Percentiles rank a stretch among this genome's conserved stretches.
phyloP scores from a whole-genome alignment of 2,113 vertebrate genomes.

The Monopterus albus region DNA sequence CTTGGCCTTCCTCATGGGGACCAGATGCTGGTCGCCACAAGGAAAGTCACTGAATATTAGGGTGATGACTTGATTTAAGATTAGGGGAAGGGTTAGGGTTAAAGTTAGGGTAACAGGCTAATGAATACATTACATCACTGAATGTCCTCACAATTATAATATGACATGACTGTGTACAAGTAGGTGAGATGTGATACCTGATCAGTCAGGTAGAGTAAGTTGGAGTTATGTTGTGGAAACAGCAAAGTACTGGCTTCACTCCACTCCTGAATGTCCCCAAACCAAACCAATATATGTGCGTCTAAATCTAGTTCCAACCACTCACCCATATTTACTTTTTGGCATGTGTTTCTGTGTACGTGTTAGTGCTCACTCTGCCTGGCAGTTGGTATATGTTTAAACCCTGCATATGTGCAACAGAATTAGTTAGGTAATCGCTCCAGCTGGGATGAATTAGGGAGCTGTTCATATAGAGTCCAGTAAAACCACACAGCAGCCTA shows the following conservation, averaged over 20 bases:
- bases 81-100: no score
- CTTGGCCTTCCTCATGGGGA: no score
- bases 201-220: not conserved
- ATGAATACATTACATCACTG: no score
- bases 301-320: constrained; percentile 15
- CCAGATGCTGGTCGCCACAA: no score
- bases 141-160: no score
- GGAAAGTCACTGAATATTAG: no score
- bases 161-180: no score
- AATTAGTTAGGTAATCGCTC: constrained; percentile 64
- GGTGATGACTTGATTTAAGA: no score
- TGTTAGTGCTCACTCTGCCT: constrained; percentile 13
- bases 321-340: constrained; percentile 15
- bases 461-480: constrained; percentile 59
- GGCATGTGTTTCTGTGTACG: constrained; percentile 4
- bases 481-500: constrained; percentile 63
- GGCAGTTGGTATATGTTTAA: constrained; percentile 34
- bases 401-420: constrained; percentile 15
- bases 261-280: not conserved
- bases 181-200: constrained; percentile 12
- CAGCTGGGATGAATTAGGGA: constrained; percentile 71
- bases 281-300: not conserved
- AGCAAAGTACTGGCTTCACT: not conserved
- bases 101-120: no score
- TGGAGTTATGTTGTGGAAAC: not conserved